These are phyloP conservation scores for Gortyna flavago DNA, from an alignment of 2,888 invertebrate species.

Conservation along the genomic window DNA sequence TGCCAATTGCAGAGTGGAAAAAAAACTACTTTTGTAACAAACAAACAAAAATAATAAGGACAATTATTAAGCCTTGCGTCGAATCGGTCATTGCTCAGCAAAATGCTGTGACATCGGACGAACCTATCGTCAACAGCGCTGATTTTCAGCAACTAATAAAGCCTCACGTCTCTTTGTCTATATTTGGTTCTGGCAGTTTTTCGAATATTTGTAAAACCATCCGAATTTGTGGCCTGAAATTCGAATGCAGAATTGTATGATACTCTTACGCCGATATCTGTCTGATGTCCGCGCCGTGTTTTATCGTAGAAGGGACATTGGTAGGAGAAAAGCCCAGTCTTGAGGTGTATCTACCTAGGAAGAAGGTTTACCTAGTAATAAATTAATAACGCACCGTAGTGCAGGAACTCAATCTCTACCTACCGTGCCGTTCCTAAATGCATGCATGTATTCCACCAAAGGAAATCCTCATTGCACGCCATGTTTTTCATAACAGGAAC, in stretches of 20 bases:
- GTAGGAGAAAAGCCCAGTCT: background rate
- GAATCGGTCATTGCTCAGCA: too few relatives aligned
- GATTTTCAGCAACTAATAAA: too few relatives aligned
- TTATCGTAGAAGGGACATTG: background rate
- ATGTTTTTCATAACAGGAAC: constrained; percentile 54
- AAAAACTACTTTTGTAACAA: too few relatives aligned
- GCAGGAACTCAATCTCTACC: background rate
- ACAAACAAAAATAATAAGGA: too few relatives aligned
- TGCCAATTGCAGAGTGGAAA: too few relatives aligned
- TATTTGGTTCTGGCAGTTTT: background rate
- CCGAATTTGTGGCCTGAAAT: background rate
- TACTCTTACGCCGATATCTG: too few relatives aligned
- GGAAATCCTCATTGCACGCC: constrained; percentile 63
- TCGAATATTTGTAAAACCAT: background rate
- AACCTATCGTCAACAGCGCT: too few relatives aligned
- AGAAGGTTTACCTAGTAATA: background rate
- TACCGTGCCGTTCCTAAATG: background rate
- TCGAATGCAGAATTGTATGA: too few relatives aligned
- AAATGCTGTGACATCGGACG: too few relatives aligned
- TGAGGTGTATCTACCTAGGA: background rate
- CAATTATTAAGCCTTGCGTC: too few relatives aligned
- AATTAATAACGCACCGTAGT: background rate
- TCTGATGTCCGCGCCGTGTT: too few relatives aligned
- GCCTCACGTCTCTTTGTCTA: background rate
- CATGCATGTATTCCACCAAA: constrained; percentile 31